Evolutionary conservation across 2,888 invertebrate species (phyloP).

Genomic region (Cheilosia grossa): DNA sequence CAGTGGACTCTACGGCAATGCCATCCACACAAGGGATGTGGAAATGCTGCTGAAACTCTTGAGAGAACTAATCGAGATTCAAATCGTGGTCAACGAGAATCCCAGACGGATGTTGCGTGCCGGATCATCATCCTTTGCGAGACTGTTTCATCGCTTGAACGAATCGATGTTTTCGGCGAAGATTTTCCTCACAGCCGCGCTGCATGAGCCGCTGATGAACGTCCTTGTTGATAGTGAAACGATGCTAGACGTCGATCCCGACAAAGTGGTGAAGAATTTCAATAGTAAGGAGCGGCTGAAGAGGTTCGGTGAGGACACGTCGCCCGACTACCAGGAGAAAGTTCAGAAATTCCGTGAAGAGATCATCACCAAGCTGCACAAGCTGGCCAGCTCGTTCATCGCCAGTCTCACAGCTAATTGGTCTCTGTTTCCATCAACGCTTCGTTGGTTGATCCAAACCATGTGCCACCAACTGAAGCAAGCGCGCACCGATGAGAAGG

Average conservation of each 20-base stretch:
- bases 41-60: slow-evolving; percentile 87
- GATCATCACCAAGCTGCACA: slow-evolving; percentile 90
- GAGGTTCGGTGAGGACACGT: slow-evolving; percentile 91
- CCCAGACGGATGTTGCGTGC: slow-evolving; percentile 90
- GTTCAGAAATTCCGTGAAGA: slow-evolving; percentile 91
- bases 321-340: slow-evolving; percentile 88
- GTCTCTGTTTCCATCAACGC: slow-evolving; percentile 94
- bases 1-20: slow-evolving; percentile 89
- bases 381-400: slow-evolving; percentile 92
- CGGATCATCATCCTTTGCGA: slow-evolving; percentile 93
- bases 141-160: slow-evolving; percentile 93
- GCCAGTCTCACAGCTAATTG: slow-evolving; percentile 92
- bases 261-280: slow-evolving; percentile 86
- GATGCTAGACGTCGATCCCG: slow-evolving; percentile 95
- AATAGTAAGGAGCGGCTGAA: slow-evolving; percentile 83
- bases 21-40: slow-evolving; percentile 90
- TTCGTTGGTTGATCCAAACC: slow-evolving; percentile 95
- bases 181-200: slow-evolving; percentile 95
- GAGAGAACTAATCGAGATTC: slow-evolving; percentile 88
- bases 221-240: slow-evolving; percentile 95
- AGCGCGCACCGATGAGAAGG: slow-evolving; percentile 81
- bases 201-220: slow-evolving; percentile 95
- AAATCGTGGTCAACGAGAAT: slow-evolving; percentile 88
- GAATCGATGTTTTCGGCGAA: slow-evolving; percentile 96
- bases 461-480: slow-evolving; percentile 89